phyloP scores from a whole-genome alignment of 2,113 vertebrate species.

The Corythoichthys intestinalis region DNA sequence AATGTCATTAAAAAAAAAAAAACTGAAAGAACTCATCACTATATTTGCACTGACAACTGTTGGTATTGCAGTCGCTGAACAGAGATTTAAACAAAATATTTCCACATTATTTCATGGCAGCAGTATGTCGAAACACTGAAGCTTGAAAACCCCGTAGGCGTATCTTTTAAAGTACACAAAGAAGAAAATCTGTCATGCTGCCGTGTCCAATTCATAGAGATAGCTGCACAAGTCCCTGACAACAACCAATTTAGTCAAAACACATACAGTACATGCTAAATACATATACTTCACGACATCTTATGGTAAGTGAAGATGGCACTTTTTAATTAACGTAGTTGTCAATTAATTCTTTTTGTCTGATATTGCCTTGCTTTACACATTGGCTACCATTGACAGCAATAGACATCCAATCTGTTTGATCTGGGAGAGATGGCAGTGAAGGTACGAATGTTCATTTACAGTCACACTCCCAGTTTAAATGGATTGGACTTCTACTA shows the following conservation, averaged over 20 bases:
- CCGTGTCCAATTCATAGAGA: slow-evolving; percentile 51
- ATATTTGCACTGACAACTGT: neutral
- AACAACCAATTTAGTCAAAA: slow-evolving; percentile 41
- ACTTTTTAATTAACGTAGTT: no score
- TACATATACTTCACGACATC: neutral
- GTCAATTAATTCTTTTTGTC: no score
- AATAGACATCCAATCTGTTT: no score
- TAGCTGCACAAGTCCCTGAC: slow-evolving; percentile 46
- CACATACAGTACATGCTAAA: slow-evolving; percentile 11
- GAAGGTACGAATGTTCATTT: no score
- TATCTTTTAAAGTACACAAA: slow-evolving; percentile 53
- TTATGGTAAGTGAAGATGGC: no score
- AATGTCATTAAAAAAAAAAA: neutral
- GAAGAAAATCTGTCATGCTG: slow-evolving; percentile 49
- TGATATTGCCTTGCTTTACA: no score
- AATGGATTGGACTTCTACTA: no score
- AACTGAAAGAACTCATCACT: neutral
- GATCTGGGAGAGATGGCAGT: no score
- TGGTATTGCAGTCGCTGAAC: slow-evolving; percentile 7
- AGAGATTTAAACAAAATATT: slow-evolving; percentile 23
- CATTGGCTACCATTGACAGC: no score
- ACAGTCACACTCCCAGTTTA: no score
- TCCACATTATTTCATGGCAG: slow-evolving; percentile 40
- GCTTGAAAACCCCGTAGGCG: slow-evolving; percentile 36
- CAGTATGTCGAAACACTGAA: slow-evolving; percentile 34